Percentiles rank a stretch among this genome's conserved stretches.
phyloP scores from a whole-genome alignment of 2,888 invertebrate species.

The Drosophila imparisetae region DNA sequence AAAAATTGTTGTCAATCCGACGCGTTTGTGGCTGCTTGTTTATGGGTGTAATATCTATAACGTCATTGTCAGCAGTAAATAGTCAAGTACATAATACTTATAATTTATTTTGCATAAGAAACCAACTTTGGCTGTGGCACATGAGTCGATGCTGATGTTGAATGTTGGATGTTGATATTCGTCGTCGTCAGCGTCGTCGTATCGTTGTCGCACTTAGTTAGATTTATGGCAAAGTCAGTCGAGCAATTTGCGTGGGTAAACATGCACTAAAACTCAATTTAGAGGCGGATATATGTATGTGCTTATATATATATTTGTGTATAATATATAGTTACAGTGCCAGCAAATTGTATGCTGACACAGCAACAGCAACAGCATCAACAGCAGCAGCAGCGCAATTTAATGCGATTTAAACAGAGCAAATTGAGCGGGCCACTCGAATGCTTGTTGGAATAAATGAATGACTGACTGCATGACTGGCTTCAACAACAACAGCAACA shows the following conservation, averaged over 20 bases:
- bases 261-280: conserved; percentile 82
- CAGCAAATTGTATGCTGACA: conserved; percentile 50
- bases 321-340: conserved; percentile 48
- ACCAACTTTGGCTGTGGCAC: conserved; percentile 51
- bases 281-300: conserved; percentile 69
- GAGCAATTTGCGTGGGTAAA: conserved; percentile 84
- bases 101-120: conserved; percentile 76
- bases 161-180: conserved; percentile 24
- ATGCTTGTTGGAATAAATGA: conserved; percentile 60
- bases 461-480: conserved; percentile 29
- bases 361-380: conserved; percentile 27
- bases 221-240: conserved; percentile 79
- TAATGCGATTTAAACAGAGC: conserved; percentile 79
- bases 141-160: conserved; percentile 31
- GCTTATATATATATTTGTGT: conserved; percentile 7
- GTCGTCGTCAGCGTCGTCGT: conserved; percentile 2
- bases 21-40: neutral
- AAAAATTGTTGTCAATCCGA: conserved; percentile 3
- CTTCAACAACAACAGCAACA: conserved; percentile 26
- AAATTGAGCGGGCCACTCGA: conserved; percentile 79
- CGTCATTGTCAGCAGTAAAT: conserved; percentile 73
- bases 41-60: conserved; percentile 32
- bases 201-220: conserved; percentile 67
- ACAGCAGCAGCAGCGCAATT: conserved; percentile 55
- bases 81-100: conserved; percentile 78